Conservation (phyloP, 2,797 vertebrate species). For the Clamator glandarius region DNA sequence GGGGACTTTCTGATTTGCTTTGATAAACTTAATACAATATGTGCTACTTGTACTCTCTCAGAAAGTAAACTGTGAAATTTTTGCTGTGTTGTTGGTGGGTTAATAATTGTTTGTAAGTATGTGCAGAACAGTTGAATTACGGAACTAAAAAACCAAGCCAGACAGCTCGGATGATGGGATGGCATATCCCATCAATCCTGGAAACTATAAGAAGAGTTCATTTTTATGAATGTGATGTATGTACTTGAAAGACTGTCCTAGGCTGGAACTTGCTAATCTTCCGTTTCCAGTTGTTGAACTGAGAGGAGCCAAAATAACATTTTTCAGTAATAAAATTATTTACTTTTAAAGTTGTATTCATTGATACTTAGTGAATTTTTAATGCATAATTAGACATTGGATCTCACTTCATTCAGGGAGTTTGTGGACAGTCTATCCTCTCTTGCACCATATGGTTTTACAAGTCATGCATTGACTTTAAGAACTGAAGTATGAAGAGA, state of each 20-base stretch:
- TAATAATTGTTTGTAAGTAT: constrained; percentile 45
- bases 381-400: not conserved
- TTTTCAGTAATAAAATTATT: not conserved
- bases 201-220: not conserved
- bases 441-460: not conserved
- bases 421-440: not conserved
- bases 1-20: not conserved
- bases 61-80: constrained; percentile 4
- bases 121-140: not conserved
- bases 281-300: not conserved
- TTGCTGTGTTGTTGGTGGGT: not conserved
- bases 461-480: not conserved
- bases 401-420: not conserved
- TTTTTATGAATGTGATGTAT: not conserved
- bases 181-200: not conserved
- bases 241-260: not conserved
- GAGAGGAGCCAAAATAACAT: not conserved
- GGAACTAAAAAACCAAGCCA: not conserved
- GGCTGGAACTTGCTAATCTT: not conserved
- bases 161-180: not conserved
- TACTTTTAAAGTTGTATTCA: not conserved
- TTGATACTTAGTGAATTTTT: not conserved
- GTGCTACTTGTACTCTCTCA: not conserved
- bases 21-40: not conserved
- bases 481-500: not conserved